These are phyloP conservation scores for Cecropterus lyciades DNA, from an alignment of 1,140 invertebrate species.

Conservation along the genomic window DNA sequence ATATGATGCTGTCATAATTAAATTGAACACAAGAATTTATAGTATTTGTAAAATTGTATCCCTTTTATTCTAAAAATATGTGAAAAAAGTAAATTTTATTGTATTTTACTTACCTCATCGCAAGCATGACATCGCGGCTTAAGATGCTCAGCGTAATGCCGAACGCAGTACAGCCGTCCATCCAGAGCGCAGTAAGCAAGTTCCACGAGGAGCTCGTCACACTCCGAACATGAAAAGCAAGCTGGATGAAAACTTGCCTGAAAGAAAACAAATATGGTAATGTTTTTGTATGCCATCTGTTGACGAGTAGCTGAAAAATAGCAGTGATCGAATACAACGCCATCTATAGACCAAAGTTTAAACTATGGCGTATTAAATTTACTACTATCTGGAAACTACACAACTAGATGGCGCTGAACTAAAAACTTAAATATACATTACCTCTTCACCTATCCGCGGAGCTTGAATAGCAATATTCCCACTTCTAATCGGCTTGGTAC, in stretches of 20 bases:
- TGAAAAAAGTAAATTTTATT: too few species aligned
- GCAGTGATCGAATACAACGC: conserved; percentile 8
- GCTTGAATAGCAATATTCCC: conserved; percentile 84
- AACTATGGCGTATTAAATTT: too few species aligned
- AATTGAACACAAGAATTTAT: neutral
- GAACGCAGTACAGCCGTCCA: conserved; percentile 94
- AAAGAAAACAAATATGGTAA: conserved; percentile 25
- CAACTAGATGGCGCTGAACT: conserved; percentile 38
- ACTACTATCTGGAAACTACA: too few species aligned
- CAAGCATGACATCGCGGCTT: conserved; percentile 96
- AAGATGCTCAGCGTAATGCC: conserved; percentile 96
- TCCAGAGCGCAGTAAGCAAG: conserved; percentile 96
- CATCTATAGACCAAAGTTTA: neutral
- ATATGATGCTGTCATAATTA: neutral
- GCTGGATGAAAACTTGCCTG: conserved; percentile 92
- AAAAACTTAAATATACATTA: conserved; percentile 36
- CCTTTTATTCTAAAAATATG: too few species aligned
- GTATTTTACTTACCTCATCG: conserved; percentile 98
- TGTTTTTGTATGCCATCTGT: conserved; percentile 7
- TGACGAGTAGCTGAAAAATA: neutral
- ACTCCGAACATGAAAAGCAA: conserved; percentile 94
- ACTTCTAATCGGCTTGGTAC: conserved; percentile 81
- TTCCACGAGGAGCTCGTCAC: conserved; percentile 95
- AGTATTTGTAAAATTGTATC: neutral
- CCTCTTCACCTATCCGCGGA: conserved; percentile 83